phyloP scores from a whole-genome alignment of 2,113 vertebrate genomes.

The Rhinolophus sinicus region DNA sequence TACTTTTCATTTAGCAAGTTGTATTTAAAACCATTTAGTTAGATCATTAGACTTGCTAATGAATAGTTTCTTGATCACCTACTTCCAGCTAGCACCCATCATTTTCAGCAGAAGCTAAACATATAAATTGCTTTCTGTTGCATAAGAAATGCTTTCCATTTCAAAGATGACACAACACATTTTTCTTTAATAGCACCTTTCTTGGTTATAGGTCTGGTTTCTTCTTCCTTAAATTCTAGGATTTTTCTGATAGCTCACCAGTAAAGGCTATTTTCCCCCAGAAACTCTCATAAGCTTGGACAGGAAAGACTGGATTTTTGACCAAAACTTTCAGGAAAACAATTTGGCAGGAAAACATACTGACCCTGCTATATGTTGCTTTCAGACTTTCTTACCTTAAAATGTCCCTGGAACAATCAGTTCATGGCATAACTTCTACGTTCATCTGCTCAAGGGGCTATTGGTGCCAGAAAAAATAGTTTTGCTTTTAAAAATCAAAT shows the following conservation, averaged over 20 bases:
- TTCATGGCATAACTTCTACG: background rate
- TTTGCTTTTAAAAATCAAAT: conserved; percentile 5
- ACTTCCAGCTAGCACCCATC: background rate
- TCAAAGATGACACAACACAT: background rate
- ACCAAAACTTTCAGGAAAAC: conserved; percentile 20
- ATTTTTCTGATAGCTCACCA: background rate
- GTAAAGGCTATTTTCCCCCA: background rate
- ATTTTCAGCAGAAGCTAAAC: background rate
- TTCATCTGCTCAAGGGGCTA: background rate
- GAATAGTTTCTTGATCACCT: background rate
- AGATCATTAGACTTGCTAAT: background rate
- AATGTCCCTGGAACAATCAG: background rate
- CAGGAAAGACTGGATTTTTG: background rate
- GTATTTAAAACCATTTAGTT: background rate
- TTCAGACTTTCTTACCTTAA: conserved; percentile 5
- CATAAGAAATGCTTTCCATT: background rate
- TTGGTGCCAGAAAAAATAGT: background rate
- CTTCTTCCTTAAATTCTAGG: background rate
- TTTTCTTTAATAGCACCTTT: background rate
- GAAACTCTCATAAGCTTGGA: conserved; percentile 11
- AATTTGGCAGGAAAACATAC: background rate
- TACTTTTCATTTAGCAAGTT: conserved; percentile 10
- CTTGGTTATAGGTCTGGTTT: background rate
- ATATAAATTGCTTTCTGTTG: background rate
- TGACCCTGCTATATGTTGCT: background rate